Conservation (phyloP, 2,888 invertebrate genomes). For the Acronicta psi region DNA sequence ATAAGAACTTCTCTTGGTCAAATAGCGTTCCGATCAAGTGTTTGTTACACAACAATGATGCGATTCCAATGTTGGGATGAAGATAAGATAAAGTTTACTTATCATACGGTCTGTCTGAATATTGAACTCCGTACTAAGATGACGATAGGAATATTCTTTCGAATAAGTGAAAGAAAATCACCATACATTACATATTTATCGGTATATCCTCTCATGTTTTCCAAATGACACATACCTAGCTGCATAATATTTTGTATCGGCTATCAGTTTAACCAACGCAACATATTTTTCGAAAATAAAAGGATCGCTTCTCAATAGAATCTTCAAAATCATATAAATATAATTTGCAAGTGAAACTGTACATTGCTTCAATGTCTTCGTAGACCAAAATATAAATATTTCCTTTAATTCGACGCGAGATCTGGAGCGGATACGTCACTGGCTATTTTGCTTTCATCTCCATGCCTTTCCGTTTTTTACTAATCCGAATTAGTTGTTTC, state of each 20-base stretch:
- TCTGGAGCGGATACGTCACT: slow-evolving; percentile 28
- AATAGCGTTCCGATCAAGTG: slow-evolving; percentile 1
- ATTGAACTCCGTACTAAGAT: too few species aligned
- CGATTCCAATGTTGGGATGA: slow-evolving; percentile 4
- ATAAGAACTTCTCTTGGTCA: neutral
- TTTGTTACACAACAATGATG: slow-evolving; percentile 2
- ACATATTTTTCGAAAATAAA: too few species aligned
- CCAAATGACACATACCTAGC: too few species aligned
- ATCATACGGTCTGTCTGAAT: neutral
- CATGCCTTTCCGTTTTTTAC: slow-evolving; percentile 6
- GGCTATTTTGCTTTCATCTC: slow-evolving; percentile 27
- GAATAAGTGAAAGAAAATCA: too few species aligned
- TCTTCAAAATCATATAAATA: too few species aligned
- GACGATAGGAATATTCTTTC: too few species aligned
- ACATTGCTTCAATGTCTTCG: neutral
- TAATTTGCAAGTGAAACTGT: too few species aligned
- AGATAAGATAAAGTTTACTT: slow-evolving; percentile 17
- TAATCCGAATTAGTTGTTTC: slow-evolving; percentile 1
- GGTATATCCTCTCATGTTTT: too few species aligned
- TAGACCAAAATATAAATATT: slow-evolving; percentile 39
- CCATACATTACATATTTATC: too few species aligned
- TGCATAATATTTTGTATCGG: too few species aligned
- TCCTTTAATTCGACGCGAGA: slow-evolving; percentile 43
- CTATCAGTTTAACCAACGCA: too few species aligned
- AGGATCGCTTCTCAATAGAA: too few species aligned